Evolutionary conservation across 92 coral and sea anemone species (phyloP).

Genomic region (Galaxea fascicularis): DNA sequence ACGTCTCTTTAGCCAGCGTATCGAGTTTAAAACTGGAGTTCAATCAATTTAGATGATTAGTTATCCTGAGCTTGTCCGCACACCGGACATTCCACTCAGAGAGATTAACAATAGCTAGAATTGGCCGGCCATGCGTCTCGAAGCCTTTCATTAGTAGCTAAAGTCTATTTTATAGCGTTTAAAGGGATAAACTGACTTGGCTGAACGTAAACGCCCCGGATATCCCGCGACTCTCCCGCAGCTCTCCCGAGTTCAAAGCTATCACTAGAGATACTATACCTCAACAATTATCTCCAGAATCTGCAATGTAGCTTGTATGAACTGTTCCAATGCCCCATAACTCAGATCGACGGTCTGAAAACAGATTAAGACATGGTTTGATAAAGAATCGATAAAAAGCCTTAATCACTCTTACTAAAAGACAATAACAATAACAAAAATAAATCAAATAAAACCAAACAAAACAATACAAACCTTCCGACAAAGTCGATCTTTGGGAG

Average conservation of each 20-base stretch:
- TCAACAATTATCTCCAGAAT: constrained; percentile 73
- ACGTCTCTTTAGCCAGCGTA: background rate
- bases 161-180: background rate
- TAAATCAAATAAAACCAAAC: background rate
- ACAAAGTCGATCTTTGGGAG: constrained; percentile 98
- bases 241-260: too few species aligned
- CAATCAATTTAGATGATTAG: too few species aligned
- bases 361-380: background rate
- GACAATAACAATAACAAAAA: too few species aligned
- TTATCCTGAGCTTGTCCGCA: too few species aligned
- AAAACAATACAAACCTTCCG: constrained; percentile 75
- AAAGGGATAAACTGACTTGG: too few species aligned
- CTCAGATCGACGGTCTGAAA: constrained; percentile 86
- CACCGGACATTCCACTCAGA: too few species aligned
- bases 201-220: too few species aligned
- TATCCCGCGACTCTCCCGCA: too few species aligned
- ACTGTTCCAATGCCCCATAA: constrained; percentile 76
- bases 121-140: background rate
- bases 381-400: background rate
- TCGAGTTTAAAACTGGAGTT: too few species aligned
- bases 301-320: constrained; percentile 74
- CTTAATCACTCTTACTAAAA: too few species aligned
- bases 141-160: background rate
- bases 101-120: too few species aligned
- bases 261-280: constrained; percentile 48